These are phyloP conservation scores for Callipepla squamata DNA, from an alignment of 2,113 vertebrate species.

Conservation along the genomic window DNA sequence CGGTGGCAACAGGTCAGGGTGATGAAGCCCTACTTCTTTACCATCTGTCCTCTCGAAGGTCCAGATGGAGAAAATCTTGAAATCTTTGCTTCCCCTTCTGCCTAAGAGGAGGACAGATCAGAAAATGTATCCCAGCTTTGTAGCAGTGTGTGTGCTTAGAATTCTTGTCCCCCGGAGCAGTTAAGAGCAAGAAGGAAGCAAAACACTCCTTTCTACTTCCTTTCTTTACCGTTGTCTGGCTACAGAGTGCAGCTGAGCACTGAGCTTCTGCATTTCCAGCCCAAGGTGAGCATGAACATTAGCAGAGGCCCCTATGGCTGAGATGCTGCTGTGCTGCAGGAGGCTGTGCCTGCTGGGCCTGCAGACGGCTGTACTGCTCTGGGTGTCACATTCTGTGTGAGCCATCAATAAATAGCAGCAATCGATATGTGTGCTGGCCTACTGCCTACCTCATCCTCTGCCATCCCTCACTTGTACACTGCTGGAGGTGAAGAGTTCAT, in stretches of 20 bases:
- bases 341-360: not conserved
- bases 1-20: not conserved
- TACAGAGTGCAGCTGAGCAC: not conserved
- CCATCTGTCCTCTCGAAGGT: not conserved
- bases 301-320: not conserved
- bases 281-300: not conserved
- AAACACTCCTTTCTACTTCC: not conserved
- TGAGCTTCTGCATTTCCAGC: not conserved
- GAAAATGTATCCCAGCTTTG: not conserved
- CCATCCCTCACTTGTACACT: fast-evolving
- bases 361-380: not conserved
- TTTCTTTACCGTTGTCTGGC: not conserved
- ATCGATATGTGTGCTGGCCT: not conserved
- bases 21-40: not conserved
- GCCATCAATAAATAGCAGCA: not conserved
- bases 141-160: not conserved
- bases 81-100: not conserved
- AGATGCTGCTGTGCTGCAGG: fast-evolving
- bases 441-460: not conserved
- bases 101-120: not conserved
- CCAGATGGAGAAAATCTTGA: not conserved
- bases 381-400: not conserved
- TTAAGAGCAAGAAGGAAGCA: not conserved
- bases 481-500: not conserved
- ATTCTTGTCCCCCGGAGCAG: not conserved